Evolutionary conservation across 1,140 invertebrate species (phyloP), one percentile per base, ranked within the genome.

Genomic region (Drosophila saltans): DNA sequence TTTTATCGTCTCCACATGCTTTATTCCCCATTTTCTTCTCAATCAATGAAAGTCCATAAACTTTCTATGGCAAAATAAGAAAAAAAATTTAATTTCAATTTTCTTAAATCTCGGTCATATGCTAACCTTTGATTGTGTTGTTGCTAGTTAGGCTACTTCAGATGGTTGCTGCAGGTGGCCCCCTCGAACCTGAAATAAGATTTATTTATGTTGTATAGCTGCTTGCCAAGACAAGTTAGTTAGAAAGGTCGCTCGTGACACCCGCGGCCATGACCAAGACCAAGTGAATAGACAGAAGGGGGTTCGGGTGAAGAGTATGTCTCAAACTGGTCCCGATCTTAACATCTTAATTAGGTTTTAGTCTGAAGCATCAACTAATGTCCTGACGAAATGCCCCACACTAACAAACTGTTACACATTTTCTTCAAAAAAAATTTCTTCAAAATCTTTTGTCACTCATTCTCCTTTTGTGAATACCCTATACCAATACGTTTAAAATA

Each of bases 311-410:
- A 28, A 57, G 36, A 75, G 55, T 40, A 45, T 68, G 55, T 68
- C 48, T 56, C 75, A 78, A 67, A 58, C 55, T 28, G 8, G 48
- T 63, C 52, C 33, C 39, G 48, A 45, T 63, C 43, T 36, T 8
- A 21, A 76, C 30, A 67, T 65, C 74, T 77, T 77, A 77, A 77
- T 77, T 77, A 77, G 74, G 60, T 77, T 77, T 76, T 67, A 56
- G 52, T 24, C 16, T 30, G 39, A 65, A 69, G 68, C 68, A 66
- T 45, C 58, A 43, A 60, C 75, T 7, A 43, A 63, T 24, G 41
- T 57, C 30, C 57, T 78, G 75, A 71, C 68, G 45, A 52, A 21
- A 52, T 21, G 45, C 45, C 45, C 21, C 3, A 1, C 1, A 1
- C 33, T 4, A 30, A 71, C 59, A 69, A 76, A 66, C 8, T 33